Conservation (phyloP, 2,888 invertebrate genomes). For the Nudaria mundana region DNA sequence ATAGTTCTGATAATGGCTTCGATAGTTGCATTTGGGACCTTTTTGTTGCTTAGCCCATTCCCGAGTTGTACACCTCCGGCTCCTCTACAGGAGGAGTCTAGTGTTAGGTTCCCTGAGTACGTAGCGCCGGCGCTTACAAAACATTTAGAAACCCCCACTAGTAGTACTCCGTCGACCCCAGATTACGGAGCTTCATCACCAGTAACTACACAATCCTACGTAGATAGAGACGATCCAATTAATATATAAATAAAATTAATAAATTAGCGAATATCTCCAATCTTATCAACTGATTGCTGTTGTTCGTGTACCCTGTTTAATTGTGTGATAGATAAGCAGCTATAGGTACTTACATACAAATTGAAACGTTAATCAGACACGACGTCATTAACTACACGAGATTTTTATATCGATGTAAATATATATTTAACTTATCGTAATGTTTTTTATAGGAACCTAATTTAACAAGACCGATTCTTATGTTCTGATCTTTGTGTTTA, state of each 20-base stretch:
- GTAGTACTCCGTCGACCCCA: constrained; percentile 65
- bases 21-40: constrained; percentile 83
- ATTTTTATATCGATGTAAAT: constrained; percentile 48
- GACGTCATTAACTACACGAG: too few species aligned
- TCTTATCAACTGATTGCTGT: constrained; percentile 36
- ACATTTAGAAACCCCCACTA: constrained; percentile 67
- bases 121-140: constrained; percentile 80
- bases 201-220: constrained; percentile 51
- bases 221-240: constrained; percentile 64
- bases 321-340: constrained; percentile 36
- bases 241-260: constrained; percentile 55
- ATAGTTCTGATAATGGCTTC: constrained; percentile 86
- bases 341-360: too few species aligned
- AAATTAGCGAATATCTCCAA: constrained; percentile 22
- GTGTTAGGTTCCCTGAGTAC: constrained; percentile 75
- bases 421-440: too few species aligned
- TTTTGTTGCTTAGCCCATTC: constrained; percentile 85
- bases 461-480: constrained; percentile 36
- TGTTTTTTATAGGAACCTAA: constrained; percentile 41
- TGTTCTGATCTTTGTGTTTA: constrained; percentile 29
- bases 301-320: constrained; percentile 30
- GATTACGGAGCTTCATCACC: constrained; percentile 76
- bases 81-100: constrained; percentile 69
- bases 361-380: too few species aligned
- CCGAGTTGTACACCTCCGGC: constrained; percentile 84